Conservation (phyloP, 2,113 vertebrate genomes). For the Eulemur macaco region DNA sequence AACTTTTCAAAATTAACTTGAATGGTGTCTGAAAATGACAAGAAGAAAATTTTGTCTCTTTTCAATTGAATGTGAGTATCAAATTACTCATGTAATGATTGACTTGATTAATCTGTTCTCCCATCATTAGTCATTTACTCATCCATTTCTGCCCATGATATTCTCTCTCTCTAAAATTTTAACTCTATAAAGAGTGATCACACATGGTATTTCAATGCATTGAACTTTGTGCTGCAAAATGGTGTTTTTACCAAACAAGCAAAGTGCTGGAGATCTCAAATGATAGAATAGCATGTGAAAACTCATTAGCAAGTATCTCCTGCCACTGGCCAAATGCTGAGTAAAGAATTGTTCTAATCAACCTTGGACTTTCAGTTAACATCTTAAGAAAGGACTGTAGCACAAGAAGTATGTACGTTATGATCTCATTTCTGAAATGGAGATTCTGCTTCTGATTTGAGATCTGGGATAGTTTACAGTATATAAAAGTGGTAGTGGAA, state of each 20-base stretch:
- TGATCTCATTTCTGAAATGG: not conserved
- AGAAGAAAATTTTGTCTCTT: not conserved
- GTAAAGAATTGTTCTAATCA: not conserved
- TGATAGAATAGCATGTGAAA: not conserved
- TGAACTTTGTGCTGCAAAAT: not conserved
- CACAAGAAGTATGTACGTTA: not conserved
- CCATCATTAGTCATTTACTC: not conserved
- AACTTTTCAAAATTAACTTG: constrained; percentile 2
- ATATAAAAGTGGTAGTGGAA: not conserved
- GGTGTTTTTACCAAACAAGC: not conserved
- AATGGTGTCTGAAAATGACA: not conserved
- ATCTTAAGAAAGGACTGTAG: not conserved
- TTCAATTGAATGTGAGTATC: not conserved
- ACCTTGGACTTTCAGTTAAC: not conserved
- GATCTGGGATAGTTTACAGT: not conserved
- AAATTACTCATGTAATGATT: not conserved
- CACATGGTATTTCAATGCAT: not conserved
- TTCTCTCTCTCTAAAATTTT: not conserved
- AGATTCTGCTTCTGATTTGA: not conserved
- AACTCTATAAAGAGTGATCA: not conserved
- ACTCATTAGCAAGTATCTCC: not conserved
- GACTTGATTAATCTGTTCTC: accelerated
- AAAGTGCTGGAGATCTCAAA: not conserved
- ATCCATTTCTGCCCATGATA: not conserved
- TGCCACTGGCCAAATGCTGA: not conserved